Evolutionary conservation across 1,140 invertebrate species (phyloP).

Genomic region (Asbolus verrucosus): DNA sequence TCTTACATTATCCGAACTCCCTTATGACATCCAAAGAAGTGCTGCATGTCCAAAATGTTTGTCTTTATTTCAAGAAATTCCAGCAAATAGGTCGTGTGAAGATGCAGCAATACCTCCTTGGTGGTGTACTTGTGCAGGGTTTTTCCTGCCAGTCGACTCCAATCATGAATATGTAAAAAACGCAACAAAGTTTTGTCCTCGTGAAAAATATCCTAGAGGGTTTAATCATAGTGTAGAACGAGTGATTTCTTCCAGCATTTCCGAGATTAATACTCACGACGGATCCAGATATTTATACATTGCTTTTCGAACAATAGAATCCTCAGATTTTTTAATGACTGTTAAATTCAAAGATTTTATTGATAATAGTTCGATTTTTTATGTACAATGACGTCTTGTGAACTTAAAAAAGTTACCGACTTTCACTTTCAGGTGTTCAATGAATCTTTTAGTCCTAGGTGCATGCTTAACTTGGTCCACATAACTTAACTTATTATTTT

Average conservation of each 20-base stretch:
- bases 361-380: neutral
- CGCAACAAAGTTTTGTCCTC: neutral
- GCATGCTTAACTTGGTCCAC: too few relatives aligned
- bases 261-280: too few relatives aligned
- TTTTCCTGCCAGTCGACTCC: conserved; percentile 42
- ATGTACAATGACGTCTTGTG: neutral
- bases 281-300: too few relatives aligned
- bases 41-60: conserved; percentile 73
- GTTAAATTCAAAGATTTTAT: conserved; percentile 54
- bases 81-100: conserved; percentile 74
- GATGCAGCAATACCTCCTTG: conserved; percentile 77
- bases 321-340: conserved; percentile 68
- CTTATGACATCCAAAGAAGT: conserved; percentile 62
- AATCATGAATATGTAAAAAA: neutral
- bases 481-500: too few relatives aligned
- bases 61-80: conserved; percentile 74
- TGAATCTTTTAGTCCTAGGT: too few relatives aligned
- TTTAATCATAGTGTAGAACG: too few relatives aligned
- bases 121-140: conserved; percentile 81
- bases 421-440: too few relatives aligned
- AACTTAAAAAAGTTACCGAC: neutral
- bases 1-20: conserved; percentile 64
- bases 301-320: too few relatives aligned
- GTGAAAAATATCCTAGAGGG: conserved; percentile 50
- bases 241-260: conserved; percentile 55